These are phyloP conservation scores for Dryococelus australis DNA, from an alignment of 2,888 invertebrate genomes.

Conservation along the genomic window DNA sequence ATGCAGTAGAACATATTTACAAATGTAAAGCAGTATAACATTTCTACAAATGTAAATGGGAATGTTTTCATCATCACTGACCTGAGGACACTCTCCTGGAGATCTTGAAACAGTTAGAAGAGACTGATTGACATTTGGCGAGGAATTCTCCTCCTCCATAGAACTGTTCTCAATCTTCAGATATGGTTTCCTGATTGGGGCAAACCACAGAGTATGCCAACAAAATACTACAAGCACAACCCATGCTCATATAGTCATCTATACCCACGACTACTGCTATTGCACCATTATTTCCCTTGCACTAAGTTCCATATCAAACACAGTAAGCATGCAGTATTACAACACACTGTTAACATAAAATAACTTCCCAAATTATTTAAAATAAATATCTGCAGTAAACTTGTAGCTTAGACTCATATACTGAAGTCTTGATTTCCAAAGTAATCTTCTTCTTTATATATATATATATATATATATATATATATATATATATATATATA, in stretches of 20 bases:
- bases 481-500: too few relatives aligned
- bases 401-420: too few relatives aligned
- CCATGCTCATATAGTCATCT: background rate
- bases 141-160: conserved; percentile 54
- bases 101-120: conserved; percentile 70
- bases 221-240: background rate
- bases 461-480: too few relatives aligned
- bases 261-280: background rate
- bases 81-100: conserved; percentile 73
- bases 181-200: conserved; percentile 47
- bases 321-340: background rate
- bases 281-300: background rate
- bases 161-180: conserved; percentile 52
- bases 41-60: background rate
- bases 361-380: too few relatives aligned
- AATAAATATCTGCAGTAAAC: too few relatives aligned
- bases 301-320: background rate
- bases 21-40: background rate
- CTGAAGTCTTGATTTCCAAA: too few relatives aligned
- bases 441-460: too few relatives aligned
- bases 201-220: background rate
- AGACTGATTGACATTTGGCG: conserved; percentile 48
- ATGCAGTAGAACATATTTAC: too few relatives aligned
- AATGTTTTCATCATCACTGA: conserved; percentile 52
- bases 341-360: background rate